Evolutionary conservation across 2,113 vertebrate genomes (phyloP).

Genomic region (Mesoclemmys tuberculata): DNA sequence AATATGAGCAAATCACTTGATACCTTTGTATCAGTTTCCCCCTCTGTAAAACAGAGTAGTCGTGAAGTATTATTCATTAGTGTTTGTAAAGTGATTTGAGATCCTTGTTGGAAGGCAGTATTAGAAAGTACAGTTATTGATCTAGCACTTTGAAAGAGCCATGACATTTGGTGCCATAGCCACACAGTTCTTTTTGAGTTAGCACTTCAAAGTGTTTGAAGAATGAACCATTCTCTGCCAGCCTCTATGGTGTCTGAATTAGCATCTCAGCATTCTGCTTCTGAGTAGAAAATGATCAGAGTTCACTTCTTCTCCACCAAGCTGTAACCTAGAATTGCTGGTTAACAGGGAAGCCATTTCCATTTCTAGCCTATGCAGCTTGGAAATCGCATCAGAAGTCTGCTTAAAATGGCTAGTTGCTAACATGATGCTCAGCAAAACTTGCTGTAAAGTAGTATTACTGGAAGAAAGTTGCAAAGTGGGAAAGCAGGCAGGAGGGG

Average conservation of each 20-base stretch:
- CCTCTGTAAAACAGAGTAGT: not conserved
- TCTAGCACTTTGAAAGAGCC: not conserved
- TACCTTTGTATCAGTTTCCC: not conserved
- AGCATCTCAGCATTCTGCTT: not conserved
- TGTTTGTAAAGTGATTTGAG: not conserved
- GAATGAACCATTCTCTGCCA: not conserved
- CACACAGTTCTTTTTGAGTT: not conserved
- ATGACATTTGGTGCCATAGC: not conserved
- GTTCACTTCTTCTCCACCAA: fast-evolving
- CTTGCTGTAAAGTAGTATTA: not conserved
- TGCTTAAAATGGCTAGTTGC: not conserved
- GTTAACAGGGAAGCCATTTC: not conserved
- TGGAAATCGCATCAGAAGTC: not conserved
- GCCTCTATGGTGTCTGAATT: not conserved
- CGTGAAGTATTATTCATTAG: not conserved
- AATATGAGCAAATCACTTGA: not conserved
- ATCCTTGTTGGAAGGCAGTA: not conserved
- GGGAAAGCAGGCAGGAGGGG: not conserved
- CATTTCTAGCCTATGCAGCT: not conserved
- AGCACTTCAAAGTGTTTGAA: not conserved
- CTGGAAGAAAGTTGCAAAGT: not conserved
- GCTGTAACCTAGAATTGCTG: fast-evolving
- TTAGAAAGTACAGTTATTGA: not conserved
- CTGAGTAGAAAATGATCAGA: not conserved
- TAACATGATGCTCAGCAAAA: not conserved